These are phyloP conservation scores for Proterorhinus semilunaris DNA, from an alignment of 2,113 vertebrate species.

Conservation along the genomic window DNA sequence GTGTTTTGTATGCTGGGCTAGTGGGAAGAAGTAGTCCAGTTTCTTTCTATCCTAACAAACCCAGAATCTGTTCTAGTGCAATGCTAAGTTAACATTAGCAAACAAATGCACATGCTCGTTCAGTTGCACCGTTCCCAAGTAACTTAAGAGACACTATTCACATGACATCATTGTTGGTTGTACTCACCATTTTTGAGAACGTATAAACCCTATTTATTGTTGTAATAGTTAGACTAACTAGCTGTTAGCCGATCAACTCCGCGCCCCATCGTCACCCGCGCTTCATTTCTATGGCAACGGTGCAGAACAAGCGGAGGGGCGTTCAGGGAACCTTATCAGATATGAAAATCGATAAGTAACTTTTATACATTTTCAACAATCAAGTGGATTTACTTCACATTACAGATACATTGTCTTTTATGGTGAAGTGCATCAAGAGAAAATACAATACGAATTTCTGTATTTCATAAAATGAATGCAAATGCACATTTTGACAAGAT, in stretches of 20 bases:
- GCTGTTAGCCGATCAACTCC: background rate
- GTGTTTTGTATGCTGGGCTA: too few species aligned
- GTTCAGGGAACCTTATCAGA: constrained; percentile 15
- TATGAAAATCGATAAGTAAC: background rate
- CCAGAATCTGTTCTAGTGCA: background rate
- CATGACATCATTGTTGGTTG: background rate
- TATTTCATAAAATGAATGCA: too few species aligned
- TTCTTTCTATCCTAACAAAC: too few species aligned
- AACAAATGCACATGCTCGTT: constrained; percentile 1
- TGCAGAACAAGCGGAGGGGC: constrained; percentile 17
- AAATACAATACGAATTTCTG: too few species aligned
- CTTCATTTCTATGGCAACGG: constrained; percentile 56
- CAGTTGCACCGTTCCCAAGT: background rate
- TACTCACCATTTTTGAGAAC: constrained; percentile 54
- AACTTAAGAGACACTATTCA: background rate
- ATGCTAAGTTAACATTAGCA: constrained; percentile 23
- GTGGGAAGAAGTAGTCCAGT: too few species aligned
- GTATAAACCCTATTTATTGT: background rate
- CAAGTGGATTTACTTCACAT: too few species aligned
- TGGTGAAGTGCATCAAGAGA: too few species aligned
- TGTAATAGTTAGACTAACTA: background rate
- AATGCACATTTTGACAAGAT: too few species aligned
- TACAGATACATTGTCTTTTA: too few species aligned
- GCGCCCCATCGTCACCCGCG: background rate
- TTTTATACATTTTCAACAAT: too few species aligned